Evolutionary conservation across 1,140 invertebrate genomes (phyloP), one percentile per base, ranked within the genome.

Genomic region (Drosophila kurseongensis): DNA sequence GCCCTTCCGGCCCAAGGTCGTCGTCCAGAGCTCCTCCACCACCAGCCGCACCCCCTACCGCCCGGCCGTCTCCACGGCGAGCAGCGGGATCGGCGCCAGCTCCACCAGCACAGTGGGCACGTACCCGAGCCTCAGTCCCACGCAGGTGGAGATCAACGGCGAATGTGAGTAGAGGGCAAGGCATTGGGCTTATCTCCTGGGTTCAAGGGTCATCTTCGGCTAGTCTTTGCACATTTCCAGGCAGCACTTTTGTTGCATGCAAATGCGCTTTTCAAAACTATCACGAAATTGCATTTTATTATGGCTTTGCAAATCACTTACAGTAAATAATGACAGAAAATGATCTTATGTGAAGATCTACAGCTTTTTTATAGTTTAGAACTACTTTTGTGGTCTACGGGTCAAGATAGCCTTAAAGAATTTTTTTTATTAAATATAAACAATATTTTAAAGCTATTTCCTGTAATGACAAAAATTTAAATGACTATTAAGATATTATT

Each of bases 101-200:
- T 62, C 41, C 35, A 68, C 75, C 57, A 82, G 67, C 67, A 81
- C 77, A 6, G 62, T 61, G 12, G 45, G 52, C 60, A 88, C 18
- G 1, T 77, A 81, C 61, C 78, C 74, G 6, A 86, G 78, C 14
- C 54, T 76, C 5, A 69, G 76, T n/a, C 86, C 84, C 41, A 82
- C 80, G 7, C 79, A 86, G 38, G 79, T 92, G 73, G 91, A 92
- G 58, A 90, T 91, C 61, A 90, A 92, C 59, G 89, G 89, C 23
- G 91, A 92, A 75, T 59, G 91, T 92, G 47, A 90, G 83, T 72
- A 38, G 3, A n/a, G 10, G 0, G 16, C 1, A 4, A 16, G 4
- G 3, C 14, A 0, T 0, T 7, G 6, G 29, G 9, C 12, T n/a
- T n/a, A 23, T 0, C 1, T 10, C 8, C 7, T 18, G 16, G 10